Evolutionary conservation across 1,140 invertebrate genomes (phyloP).

Genomic region (Drosophila pectinifera): DNA sequence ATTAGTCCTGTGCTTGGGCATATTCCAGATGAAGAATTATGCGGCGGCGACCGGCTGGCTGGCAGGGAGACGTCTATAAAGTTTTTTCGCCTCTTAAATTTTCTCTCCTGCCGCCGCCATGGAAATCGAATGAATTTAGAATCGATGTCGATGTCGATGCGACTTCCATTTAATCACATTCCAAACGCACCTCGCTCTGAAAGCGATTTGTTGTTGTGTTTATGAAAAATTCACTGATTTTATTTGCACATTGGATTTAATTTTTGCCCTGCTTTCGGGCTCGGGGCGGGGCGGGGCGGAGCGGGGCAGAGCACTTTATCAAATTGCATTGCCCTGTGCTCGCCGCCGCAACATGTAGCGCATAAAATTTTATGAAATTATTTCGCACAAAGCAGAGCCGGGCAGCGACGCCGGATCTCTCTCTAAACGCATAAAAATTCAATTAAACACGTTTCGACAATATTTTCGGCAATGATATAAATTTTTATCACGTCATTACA

Average conservation of each 20-base stretch:
- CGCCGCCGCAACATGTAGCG: slow-evolving; percentile 39
- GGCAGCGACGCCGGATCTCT: slow-evolving; percentile 7
- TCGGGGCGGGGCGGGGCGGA: neutral
- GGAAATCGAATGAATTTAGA: slow-evolving; percentile 1
- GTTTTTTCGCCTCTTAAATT: slow-evolving; percentile 14
- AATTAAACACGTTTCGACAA: slow-evolving; percentile 81
- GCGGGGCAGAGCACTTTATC: slow-evolving; percentile 50
- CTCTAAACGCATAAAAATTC: slow-evolving; percentile 77
- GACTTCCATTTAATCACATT: slow-evolving; percentile 37
- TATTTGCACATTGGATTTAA: slow-evolving; percentile 55
- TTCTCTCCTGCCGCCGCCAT: neutral
- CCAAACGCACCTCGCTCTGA: slow-evolving; percentile 10
- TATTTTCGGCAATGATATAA: slow-evolving; percentile 79
- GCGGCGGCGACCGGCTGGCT: slow-evolving; percentile 41
- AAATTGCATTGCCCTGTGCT: slow-evolving; percentile 36
- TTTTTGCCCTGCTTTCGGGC: slow-evolving; percentile 33
- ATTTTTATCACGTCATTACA: slow-evolving; percentile 81
- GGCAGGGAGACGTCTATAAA: slow-evolving; percentile 25
- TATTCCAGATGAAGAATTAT: slow-evolving; percentile 80
- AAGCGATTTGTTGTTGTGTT: slow-evolving; percentile 52
- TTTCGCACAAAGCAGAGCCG: slow-evolving; percentile 27
- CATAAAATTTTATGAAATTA: slow-evolving; percentile 80
- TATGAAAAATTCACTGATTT: slow-evolving; percentile 62
- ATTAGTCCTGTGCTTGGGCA: slow-evolving; percentile 75
- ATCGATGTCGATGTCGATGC: slow-evolving; percentile 9